phyloP scores from a whole-genome alignment of 1,140 invertebrate species.

The Dendrolimus punctatus region DNA sequence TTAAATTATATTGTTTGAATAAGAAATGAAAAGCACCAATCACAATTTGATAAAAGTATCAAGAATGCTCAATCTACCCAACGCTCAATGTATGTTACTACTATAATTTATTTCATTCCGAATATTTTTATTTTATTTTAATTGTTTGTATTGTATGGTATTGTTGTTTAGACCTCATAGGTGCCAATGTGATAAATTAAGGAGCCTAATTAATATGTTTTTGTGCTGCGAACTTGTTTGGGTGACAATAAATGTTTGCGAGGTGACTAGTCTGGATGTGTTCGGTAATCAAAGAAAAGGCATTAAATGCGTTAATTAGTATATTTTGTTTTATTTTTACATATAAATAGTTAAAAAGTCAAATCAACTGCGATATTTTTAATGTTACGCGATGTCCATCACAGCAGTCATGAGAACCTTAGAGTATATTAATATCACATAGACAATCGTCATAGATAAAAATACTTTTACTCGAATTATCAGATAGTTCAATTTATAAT shows the following conservation, averaged over 20 bases:
- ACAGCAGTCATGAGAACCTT: no score
- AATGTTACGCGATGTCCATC: no score
- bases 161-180: slow-evolving; percentile 52
- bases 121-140: slow-evolving; percentile 51
- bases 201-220: slow-evolving; percentile 49
- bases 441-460: no score
- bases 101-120: slow-evolving; percentile 58
- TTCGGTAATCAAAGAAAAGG: slow-evolving; percentile 53
- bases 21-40: no score
- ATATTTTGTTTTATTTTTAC: slow-evolving; percentile 35
- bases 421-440: no score
- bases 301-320: slow-evolving; percentile 63
- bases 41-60: no score
- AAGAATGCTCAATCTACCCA: no score
- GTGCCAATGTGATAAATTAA: slow-evolving; percentile 69
- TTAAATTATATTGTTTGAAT: no score
- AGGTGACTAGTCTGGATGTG: slow-evolving; percentile 32
- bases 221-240: slow-evolving; percentile 41
- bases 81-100: slow-evolving; percentile 17
- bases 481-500: no score
- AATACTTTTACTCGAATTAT: no score
- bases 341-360: not conserved
- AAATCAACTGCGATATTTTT: not conserved
- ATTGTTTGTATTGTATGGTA: slow-evolving; percentile 49
- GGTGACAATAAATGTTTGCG: slow-evolving; percentile 21